Percentiles rank a stretch among this genome's conserved stretches.
phyloP scores from a whole-genome alignment of 1,140 invertebrate genomes.

The Drosophila auraria region DNA sequence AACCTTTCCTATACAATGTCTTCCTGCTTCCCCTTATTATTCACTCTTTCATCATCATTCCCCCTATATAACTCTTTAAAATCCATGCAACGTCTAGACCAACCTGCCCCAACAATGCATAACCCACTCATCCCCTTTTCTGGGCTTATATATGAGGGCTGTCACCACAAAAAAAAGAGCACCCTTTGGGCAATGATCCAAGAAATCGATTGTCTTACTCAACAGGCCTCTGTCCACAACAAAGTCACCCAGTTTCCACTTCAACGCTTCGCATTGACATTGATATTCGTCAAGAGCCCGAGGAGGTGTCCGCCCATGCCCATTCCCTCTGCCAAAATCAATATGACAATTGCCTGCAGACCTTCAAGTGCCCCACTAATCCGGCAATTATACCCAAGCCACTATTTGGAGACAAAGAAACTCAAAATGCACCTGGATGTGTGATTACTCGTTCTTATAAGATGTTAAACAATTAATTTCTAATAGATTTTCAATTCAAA shows the following conservation, averaged over 20 bases:
- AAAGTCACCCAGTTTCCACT: slow-evolving; percentile 61
- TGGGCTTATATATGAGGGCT: slow-evolving; percentile 14
- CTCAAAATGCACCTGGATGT: not conserved
- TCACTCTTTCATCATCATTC: not conserved
- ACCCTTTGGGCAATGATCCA: slow-evolving; percentile 39
- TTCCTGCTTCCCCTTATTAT: not conserved
- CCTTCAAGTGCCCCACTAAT: slow-evolving; percentile 63
- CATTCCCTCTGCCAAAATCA: slow-evolving; percentile 49
- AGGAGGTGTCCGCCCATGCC: not conserved
- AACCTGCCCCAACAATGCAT: slow-evolving; percentile 30
- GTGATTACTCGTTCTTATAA: not conserved
- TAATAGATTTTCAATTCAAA: not conserved
- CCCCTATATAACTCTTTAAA: not conserved
- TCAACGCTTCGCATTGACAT: slow-evolving; percentile 61
- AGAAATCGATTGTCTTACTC: slow-evolving; percentile 63
- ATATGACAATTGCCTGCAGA: slow-evolving; percentile 76
- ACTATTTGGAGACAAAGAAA: slow-evolving; percentile 5
- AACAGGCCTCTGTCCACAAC: slow-evolving; percentile 59
- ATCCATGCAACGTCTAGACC: not conserved
- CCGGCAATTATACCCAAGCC: slow-evolving; percentile 25
- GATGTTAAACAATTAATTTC: not conserved
- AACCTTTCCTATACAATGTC: not conserved
- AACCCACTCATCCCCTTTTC: slow-evolving; percentile 10
- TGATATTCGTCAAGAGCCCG: slow-evolving; percentile 49
- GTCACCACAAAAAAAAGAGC: not conserved